Evolutionary conservation across 2,797 vertebrate genomes (phyloP).

Genomic region (Gymnothorax reevesii): DNA sequence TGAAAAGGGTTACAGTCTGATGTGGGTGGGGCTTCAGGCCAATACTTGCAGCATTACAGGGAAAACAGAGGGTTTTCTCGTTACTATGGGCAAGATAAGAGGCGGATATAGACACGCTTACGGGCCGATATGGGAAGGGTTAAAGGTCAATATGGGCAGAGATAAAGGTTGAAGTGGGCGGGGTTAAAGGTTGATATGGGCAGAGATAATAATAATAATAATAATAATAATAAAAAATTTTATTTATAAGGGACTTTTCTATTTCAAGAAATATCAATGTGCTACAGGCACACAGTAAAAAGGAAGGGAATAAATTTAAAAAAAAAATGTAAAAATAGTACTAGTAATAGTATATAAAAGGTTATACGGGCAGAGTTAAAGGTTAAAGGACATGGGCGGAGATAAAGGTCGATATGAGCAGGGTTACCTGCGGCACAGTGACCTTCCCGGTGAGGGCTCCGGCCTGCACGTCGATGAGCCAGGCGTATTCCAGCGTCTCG

Average conservation of each 20-base stretch:
- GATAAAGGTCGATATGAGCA: not conserved
- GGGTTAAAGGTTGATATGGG: not conserved
- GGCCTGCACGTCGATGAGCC: conserved; percentile 95
- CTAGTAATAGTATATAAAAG: too few species aligned
- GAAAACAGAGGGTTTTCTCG: not conserved
- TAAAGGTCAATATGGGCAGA: not conserved
- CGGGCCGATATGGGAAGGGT: too few species aligned
- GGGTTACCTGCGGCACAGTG: conserved; percentile 87
- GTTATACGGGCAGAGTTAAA: not conserved
- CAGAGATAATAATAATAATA: too few species aligned
- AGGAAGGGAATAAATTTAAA: too few species aligned
- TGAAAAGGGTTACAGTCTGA: not conserved
- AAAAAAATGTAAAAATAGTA: too few species aligned
- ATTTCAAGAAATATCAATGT: too few species aligned
- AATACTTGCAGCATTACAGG: not conserved
- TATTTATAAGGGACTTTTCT: too few species aligned
- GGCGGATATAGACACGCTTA: not conserved
- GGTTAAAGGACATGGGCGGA: too few species aligned
- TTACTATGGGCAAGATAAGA: not conserved
- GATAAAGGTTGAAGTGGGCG: too few species aligned
- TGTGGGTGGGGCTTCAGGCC: not conserved
- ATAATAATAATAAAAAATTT: too few species aligned
- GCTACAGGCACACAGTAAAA: too few species aligned
- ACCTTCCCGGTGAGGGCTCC: conserved; percentile 90
- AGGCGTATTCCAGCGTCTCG: conserved; percentile 93